Percentiles rank a stretch among this genome's conserved stretches.
Evolutionary conservation across 2,113 vertebrate genomes (phyloP).

Genomic region (Siphamia tubifer): DNA sequence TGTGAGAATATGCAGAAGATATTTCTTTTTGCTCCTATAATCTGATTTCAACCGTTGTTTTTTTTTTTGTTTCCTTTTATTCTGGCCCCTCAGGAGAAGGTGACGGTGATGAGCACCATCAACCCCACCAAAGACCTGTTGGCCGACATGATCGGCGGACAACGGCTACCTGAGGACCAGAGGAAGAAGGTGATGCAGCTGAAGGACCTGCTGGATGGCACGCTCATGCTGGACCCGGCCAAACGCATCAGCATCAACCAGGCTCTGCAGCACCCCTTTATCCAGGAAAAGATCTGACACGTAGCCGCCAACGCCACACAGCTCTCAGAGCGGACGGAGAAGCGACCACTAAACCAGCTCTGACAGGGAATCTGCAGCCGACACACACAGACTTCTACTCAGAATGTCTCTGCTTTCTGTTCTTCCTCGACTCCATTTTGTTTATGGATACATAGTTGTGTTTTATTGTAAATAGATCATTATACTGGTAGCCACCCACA

Average conservation of each 20-base stretch:
- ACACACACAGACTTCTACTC: slow-evolving; percentile 34
- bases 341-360: slow-evolving; percentile 60
- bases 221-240: slow-evolving; percentile 97
- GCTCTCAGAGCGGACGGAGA: slow-evolving; percentile 34
- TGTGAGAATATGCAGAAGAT: not conserved
- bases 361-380: slow-evolving; percentile 35
- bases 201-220: slow-evolving; percentile 97
- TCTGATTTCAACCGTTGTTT: too few species aligned
- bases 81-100: slow-evolving; percentile 87
- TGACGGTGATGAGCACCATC: slow-evolving; percentile 99
- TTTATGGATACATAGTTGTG: slow-evolving; percentile 51
- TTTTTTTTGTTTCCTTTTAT: too few species aligned
- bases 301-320: slow-evolving; percentile 12
- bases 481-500: slow-evolving; percentile 53
- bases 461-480: slow-evolving; percentile 80
- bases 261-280: slow-evolving; percentile 97
- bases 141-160: slow-evolving; percentile 94
- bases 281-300: slow-evolving; percentile 97
- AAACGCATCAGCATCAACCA: slow-evolving; percentile 99
- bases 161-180: slow-evolving; percentile 98
- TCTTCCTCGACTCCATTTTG: slow-evolving; percentile 41
- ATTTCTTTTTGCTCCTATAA: too few species aligned
- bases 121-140: slow-evolving; percentile 99
- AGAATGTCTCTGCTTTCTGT: slow-evolving; percentile 45
- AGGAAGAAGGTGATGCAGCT: slow-evolving; percentile 99